phyloP scores from a whole-genome alignment of 2,797 vertebrate species.

The Lutjanus campechanus region DNA sequence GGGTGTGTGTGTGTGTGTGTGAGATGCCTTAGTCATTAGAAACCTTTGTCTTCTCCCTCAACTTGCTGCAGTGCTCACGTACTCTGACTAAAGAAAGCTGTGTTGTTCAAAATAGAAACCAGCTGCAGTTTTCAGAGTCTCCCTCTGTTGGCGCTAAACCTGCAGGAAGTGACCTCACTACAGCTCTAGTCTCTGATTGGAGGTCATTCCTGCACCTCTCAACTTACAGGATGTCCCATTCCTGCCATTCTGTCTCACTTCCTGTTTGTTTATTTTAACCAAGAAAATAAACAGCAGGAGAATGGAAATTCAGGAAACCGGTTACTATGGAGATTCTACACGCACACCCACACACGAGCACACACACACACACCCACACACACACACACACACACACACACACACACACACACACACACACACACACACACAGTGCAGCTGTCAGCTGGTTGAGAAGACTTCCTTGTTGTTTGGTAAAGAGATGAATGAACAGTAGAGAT shows the following conservation, averaged over 20 bases:
- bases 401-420: conserved; percentile 11
- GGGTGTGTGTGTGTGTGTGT: conserved; percentile 11
- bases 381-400: conserved; percentile 16
- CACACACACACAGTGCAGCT: conserved; percentile 38
- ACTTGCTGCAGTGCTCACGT: neutral
- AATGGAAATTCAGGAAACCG: conserved; percentile 13
- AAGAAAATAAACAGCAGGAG: conserved; percentile 43
- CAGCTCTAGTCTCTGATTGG: conserved; percentile 14
- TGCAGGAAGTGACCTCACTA: conserved; percentile 52
- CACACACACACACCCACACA: conserved; percentile 1
- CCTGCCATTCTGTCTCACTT: conserved; percentile 54
- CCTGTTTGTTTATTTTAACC: conserved; percentile 56
- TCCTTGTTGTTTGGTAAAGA: conserved; percentile 45
- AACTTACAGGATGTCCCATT: conserved; percentile 50
- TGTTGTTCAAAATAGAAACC: conserved; percentile 9
- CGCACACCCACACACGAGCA: neutral
- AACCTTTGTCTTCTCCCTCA: neutral
- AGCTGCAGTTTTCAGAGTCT: conserved; percentile 12
- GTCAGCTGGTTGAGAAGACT: conserved; percentile 59
- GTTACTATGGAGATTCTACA: conserved; percentile 25
- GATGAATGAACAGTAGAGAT: conserved; percentile 50
- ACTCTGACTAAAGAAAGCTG: neutral
- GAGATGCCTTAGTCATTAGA: neutral
- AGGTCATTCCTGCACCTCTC: neutral
- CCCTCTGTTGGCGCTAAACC: conserved; percentile 2